Base-by-base conservation (phyloP, 2,888 invertebrate species). In the Bellardia bayeri region DNA sequence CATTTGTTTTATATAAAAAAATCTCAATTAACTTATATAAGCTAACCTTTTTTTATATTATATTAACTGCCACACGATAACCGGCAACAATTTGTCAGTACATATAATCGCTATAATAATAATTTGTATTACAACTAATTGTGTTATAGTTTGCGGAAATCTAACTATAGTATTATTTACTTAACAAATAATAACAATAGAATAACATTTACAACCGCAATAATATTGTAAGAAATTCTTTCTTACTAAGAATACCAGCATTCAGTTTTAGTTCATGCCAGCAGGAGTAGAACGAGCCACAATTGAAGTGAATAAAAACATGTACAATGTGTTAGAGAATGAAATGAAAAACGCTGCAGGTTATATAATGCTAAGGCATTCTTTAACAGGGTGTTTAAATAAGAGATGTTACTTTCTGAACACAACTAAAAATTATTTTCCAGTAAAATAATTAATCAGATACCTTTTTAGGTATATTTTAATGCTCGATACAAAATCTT, bases 141-240 rank as follows among this genome's bases (percentile, higher is more conserved):
- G 23, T 23, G 16, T 56, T 56, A 56, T 16, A 23, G 56, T 23
- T 56, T 9, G 16, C 23, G 23, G 16, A 23, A 56, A 16, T 1
- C 56, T 56, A 56, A 56, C 56, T 56, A 56, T 56, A 16, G 56
- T 56, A 23, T 23, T 56, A 56, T 56, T 56, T 8, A 56, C 23
- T 23, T 16, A 56, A 56, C 23, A 56, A 56, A 23, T 16, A 9
- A 54, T 23, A 56, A 2, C 16, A 23, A 56, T 23, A 23, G 23
- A 56, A 16, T 23, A 56, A 8, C 16, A 56, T 9, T 8, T 56
- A 56, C 56, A 56, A 23, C 56, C 9, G 23, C 16, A 23, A 56
- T 56, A 56, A 56, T 56, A 23, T 56, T 7, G 23, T 56, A 16
- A 37, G 37, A 37, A 37, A 37, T 37, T 37, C 45, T 45, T 37